Percentiles rank a stretch among this genome's conserved stretches.
These are phyloP conservation scores for Aleiodes leptofemur DNA, from an alignment of 2,888 invertebrate species.

Conservation along the genomic window DNA sequence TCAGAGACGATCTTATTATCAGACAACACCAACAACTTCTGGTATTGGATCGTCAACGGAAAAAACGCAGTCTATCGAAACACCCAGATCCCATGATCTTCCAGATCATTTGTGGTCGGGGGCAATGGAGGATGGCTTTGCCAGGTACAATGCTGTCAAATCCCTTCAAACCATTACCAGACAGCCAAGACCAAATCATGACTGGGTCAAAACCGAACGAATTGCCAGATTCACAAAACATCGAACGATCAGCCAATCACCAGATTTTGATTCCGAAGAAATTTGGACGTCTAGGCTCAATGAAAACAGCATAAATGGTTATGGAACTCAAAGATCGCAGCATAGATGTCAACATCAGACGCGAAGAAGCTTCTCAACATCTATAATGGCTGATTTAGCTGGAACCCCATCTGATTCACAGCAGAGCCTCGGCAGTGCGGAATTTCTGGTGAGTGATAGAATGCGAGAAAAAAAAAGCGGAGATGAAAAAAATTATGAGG, in stretches of 20 bases:
- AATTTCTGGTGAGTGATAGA: slow-evolving; percentile 66
- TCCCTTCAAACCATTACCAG: slow-evolving; percentile 67
- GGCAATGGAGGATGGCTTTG: slow-evolving; percentile 66
- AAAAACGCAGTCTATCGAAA: slow-evolving; percentile 63
- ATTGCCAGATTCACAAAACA: slow-evolving; percentile 68
- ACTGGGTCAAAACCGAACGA: slow-evolving; percentile 68
- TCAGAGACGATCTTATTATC: slow-evolving; percentile 63
- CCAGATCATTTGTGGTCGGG: slow-evolving; percentile 68
- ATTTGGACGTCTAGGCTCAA: slow-evolving; percentile 67
- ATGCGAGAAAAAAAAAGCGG: slow-evolving; percentile 7
- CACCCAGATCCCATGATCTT: slow-evolving; percentile 63
- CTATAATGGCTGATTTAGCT: slow-evolving; percentile 68
- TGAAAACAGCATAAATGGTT: slow-evolving; percentile 60
- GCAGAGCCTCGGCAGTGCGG: slow-evolving; percentile 68
- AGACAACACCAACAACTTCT: slow-evolving; percentile 67
- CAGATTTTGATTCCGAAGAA: slow-evolving; percentile 64
- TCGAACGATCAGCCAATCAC: slow-evolving; percentile 66
- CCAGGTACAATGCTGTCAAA: slow-evolving; percentile 66
- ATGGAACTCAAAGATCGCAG: slow-evolving; percentile 61
- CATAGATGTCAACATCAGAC: slow-evolving; percentile 68
- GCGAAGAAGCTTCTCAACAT: slow-evolving; percentile 68
- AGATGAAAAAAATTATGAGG: slow-evolving; percentile 13
- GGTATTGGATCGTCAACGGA: slow-evolving; percentile 69
- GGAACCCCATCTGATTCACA: slow-evolving; percentile 67
- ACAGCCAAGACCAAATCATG: slow-evolving; percentile 68